A percentile compares a stretch with the other conserved stretches of the same genome.
These are phyloP conservation scores for Eclectus roratus DNA, from an alignment of 2,113 vertebrate genomes.

Conservation along the genomic window DNA sequence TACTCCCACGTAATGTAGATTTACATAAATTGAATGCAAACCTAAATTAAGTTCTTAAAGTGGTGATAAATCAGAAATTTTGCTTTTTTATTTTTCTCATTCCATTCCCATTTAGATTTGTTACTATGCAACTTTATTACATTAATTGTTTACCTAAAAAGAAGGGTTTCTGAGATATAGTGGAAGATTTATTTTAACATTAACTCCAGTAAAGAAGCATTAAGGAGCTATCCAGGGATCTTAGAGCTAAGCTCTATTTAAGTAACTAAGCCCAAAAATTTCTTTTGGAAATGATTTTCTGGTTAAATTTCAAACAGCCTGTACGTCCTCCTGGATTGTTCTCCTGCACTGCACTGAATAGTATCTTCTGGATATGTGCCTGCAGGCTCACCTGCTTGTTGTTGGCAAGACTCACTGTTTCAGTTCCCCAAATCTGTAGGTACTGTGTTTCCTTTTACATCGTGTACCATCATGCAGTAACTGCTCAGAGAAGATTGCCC, in stretches of 20 bases:
- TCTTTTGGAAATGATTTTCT: slow-evolving; percentile 12
- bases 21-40: not conserved
- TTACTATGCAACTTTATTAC: not conserved
- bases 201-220: slow-evolving; percentile 26
- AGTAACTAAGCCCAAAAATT: slow-evolving; percentile 46
- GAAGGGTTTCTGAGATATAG: not conserved
- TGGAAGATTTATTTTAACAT: slow-evolving; percentile 34
- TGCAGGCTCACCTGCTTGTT: not conserved
- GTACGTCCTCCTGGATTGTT: not conserved
- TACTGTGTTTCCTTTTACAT: not conserved
- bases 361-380: not conserved
- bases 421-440: not conserved
- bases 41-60: not conserved
- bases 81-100: not conserved
- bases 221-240: slow-evolving; percentile 57
- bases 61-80: not conserved
- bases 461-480: not conserved
- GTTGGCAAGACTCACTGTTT: not conserved
- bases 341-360: not conserved
- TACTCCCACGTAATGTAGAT: not conserved
- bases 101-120: not conserved
- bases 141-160: not conserved
- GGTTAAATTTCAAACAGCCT: slow-evolving; percentile 1
- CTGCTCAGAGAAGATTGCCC: not conserved
- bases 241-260: slow-evolving; percentile 50